Percentiles rank a stretch among this genome's conserved stretches.
These are phyloP conservation scores for Hartigia nigra DNA, from an alignment of 2,888 invertebrate species.

Conservation along the genomic window DNA sequence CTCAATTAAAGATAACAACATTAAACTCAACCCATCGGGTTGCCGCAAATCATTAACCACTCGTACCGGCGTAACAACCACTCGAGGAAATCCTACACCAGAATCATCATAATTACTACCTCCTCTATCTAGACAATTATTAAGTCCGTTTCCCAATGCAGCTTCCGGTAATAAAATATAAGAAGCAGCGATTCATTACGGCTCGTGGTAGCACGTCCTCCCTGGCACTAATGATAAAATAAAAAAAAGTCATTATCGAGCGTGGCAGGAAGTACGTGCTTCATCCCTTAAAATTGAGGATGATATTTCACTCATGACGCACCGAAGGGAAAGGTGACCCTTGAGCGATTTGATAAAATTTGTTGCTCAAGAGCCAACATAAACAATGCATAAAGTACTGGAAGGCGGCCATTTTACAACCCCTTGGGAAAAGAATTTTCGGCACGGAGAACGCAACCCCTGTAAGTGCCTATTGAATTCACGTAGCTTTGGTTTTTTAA, in stretches of 20 bases:
- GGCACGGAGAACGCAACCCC: not conserved
- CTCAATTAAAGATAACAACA: not conserved
- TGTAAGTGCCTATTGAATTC: not conserved
- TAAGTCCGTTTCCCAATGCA: not conserved
- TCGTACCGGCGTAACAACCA: not conserved
- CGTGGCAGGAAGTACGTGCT: not conserved
- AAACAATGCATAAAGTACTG: not conserved
- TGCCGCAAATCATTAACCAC: not conserved
- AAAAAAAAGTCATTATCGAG: not conserved
- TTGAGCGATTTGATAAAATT: not conserved
- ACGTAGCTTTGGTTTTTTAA: too few relatives aligned
- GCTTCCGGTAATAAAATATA: not conserved
- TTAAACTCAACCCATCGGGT: not conserved
- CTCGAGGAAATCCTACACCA: not conserved
- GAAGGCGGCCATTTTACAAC: not conserved
- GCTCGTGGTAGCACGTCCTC: not conserved
- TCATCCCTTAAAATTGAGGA: not conserved
- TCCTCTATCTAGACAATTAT: not conserved
- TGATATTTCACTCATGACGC: not conserved
- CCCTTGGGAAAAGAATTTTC: not conserved
- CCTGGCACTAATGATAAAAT: not conserved
- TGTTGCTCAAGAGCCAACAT: not conserved
- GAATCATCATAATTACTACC: not conserved
- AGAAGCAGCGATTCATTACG: not conserved
- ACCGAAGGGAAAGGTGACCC: not conserved